These are phyloP conservation scores for Scaptomyza caliginosa DNA, from an alignment of 2,888 invertebrate species.

Conservation along the genomic window DNA sequence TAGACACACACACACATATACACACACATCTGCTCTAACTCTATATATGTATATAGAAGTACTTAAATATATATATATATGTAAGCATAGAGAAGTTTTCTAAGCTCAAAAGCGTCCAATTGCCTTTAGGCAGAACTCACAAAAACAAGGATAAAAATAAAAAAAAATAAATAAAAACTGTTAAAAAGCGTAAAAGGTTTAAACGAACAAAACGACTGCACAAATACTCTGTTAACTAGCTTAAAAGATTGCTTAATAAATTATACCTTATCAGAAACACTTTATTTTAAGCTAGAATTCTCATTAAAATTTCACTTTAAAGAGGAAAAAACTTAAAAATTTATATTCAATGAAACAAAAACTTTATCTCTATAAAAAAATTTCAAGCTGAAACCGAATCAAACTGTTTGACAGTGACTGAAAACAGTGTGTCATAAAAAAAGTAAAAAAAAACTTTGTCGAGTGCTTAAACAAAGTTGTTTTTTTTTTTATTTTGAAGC, in stretches of 20 bases:
- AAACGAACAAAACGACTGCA: background rate
- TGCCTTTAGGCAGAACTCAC: slow-evolving; percentile 19
- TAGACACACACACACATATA: slow-evolving; percentile 19
- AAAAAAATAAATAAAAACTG: background rate
- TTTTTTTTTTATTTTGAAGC: slow-evolving; percentile 26
- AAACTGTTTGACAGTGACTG: background rate
- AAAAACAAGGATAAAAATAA: background rate
- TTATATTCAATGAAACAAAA: too few species aligned
- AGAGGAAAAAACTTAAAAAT: too few species aligned
- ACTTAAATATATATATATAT: slow-evolving; percentile 7
- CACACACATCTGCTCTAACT: background rate
- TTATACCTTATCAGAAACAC: too few species aligned
- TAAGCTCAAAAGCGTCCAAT: slow-evolving; percentile 26
- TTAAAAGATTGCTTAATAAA: too few species aligned
- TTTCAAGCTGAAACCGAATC: background rate
- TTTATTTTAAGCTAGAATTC: too few species aligned
- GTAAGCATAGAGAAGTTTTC: slow-evolving; percentile 9
- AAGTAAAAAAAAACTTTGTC: slow-evolving; percentile 28
- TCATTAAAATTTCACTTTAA: too few species aligned
- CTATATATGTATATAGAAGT: background rate
- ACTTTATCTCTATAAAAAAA: too few species aligned
- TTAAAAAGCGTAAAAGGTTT: background rate
- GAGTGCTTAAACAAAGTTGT: slow-evolving; percentile 31
- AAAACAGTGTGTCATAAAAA: background rate
- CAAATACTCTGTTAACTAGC: background rate